Conservation (phyloP, 2,888 invertebrate genomes). For the Hydrotaea cyrtoneurina region DNA sequence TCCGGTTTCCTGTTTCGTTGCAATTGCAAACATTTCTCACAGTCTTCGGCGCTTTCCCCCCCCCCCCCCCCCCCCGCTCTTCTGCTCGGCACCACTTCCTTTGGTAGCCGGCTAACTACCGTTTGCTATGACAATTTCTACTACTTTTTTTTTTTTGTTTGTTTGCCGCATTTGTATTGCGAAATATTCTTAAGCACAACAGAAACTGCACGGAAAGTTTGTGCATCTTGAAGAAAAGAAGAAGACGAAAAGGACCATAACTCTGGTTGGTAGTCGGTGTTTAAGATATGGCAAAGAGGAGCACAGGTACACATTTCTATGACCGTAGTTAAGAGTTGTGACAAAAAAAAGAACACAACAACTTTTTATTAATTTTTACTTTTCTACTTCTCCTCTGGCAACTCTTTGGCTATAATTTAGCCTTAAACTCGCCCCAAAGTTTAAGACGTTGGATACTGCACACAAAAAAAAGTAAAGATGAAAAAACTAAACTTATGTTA, state of each 20-base stretch:
- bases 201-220: background rate
- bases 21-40: background rate
- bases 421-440: background rate
- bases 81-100: no score
- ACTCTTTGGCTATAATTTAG: background rate
- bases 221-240: no score
- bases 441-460: background rate
- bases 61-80: background rate
- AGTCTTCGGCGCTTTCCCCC: background rate
- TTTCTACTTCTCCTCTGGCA: background rate
- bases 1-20: background rate
- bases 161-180: background rate
- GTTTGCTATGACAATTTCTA: background rate
- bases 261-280: background rate
- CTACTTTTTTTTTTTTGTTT: background rate
- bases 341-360: no score
- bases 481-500: background rate
- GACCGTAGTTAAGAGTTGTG: background rate
- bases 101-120: background rate
- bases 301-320: background rate
- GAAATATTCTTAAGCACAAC: background rate
- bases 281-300: background rate
- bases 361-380: background rate
- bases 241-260: background rate
- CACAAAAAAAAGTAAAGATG: background rate